These are phyloP conservation scores for Bufotes viridis DNA, from an alignment of 2,797 vertebrate genomes.

Conservation along the genomic window DNA sequence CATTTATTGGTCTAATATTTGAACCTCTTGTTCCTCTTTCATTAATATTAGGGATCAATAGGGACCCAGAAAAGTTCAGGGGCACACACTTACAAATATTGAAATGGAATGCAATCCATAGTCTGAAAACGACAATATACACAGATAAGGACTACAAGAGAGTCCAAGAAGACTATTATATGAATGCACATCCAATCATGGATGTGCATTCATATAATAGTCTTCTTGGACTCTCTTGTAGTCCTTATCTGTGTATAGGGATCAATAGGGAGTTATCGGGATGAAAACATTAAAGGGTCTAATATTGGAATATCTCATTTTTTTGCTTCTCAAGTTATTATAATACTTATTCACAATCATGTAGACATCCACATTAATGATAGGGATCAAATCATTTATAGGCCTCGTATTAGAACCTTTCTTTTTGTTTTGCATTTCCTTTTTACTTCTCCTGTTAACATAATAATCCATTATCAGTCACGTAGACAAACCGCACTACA, in stretches of 20 bases:
- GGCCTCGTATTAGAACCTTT: not conserved
- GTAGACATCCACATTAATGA: not conserved
- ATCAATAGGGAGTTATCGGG: not conserved
- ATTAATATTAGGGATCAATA: too few species aligned
- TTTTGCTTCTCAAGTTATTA: not conserved
- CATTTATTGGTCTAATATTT: not conserved
- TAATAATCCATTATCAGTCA: slow-evolving; percentile 25
- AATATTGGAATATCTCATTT: not conserved
- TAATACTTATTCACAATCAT: not conserved
- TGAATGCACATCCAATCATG: too few species aligned
- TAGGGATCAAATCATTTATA: too few species aligned
- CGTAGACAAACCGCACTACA: slow-evolving; percentile 24
- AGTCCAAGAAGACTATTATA: too few species aligned
- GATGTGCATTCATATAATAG: too few species aligned
- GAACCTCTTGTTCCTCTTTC: not conserved
- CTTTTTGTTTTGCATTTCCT: slow-evolving; percentile 9
- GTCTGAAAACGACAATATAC: too few species aligned
- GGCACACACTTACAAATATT: too few species aligned
- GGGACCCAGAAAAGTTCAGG: too few species aligned
- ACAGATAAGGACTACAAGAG: too few species aligned
- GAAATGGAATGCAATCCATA: too few species aligned
- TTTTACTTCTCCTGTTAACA: not conserved
- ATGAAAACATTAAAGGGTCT: not conserved
- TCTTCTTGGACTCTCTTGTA: too few species aligned
- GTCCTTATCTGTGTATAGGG: too few species aligned